Conservation (phyloP, 2,113 vertebrate genomes). For the Pelodiscus sinensis region DNA sequence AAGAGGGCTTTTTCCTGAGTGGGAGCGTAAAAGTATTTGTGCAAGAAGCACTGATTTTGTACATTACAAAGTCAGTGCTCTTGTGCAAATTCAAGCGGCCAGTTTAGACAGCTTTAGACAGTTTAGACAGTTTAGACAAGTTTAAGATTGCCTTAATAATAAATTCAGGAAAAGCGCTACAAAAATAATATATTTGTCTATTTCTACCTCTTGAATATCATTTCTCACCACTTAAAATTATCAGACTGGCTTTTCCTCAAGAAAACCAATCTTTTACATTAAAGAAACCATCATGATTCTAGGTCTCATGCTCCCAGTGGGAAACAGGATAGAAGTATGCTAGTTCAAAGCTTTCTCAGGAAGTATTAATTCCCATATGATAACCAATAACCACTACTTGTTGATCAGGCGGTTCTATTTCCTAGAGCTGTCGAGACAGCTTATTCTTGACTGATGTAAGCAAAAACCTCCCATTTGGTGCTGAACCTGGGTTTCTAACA, state of each 20-base stretch:
- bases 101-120: too few species aligned
- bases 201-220: background rate
- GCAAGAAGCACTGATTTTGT: too few species aligned
- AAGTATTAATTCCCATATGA: background rate
- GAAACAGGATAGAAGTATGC: background rate
- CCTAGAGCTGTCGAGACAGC: background rate
- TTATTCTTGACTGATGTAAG: background rate
- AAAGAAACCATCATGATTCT: background rate
- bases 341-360: background rate
- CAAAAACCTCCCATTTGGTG: background rate
- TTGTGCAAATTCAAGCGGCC: too few species aligned
- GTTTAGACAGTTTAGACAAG: too few species aligned
- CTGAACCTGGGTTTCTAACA: background rate
- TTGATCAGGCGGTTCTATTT: background rate
- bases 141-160: background rate
- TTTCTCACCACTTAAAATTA: background rate
- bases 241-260: background rate
- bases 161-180: background rate
- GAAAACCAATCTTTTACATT: background rate
- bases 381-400: background rate
- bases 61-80: too few species aligned
- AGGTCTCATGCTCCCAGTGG: background rate
- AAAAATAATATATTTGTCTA: background rate
- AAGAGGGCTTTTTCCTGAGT: too few species aligned
- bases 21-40: too few species aligned